phyloP scores from a whole-genome alignment of 1,140 invertebrate species.

The Apis laboriosa region DNA sequence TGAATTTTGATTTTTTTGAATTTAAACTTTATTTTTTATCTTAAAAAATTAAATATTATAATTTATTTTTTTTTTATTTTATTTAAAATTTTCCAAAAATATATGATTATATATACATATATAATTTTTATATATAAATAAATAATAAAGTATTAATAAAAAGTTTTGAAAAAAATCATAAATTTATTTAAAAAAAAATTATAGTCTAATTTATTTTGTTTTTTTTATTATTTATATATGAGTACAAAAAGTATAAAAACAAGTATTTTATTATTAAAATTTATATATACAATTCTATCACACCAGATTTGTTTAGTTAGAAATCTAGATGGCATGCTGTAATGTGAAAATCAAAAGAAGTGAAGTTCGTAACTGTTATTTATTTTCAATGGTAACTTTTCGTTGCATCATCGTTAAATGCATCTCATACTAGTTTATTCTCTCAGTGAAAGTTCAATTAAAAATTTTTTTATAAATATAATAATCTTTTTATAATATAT shows the following conservation, averaged over 20 bases:
- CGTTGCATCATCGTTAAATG: background rate
- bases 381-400: slow-evolving; percentile 21
- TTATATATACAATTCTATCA: background rate
- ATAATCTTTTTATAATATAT: background rate
- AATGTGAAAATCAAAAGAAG: background rate
- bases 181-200: background rate
- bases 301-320: background rate
- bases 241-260: background rate
- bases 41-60: background rate
- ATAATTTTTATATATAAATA: background rate
- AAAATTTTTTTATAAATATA: background rate
- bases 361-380: slow-evolving; percentile 28
- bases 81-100: background rate
- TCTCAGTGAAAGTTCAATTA: background rate
- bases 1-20: background rate
- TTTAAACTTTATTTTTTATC: background rate
- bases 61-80: background rate
- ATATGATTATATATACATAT: background rate
- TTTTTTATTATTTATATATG: background rate
- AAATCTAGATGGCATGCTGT: background rate
- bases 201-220: background rate
- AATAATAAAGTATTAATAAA: background rate
- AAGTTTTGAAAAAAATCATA: background rate
- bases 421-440: background rate
- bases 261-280: background rate